A percentile compares a stretch with the other conserved stretches of the same genome.
Evolutionary conservation across 2,888 invertebrate genomes (phyloP).

Genomic region (Aproaerema taeniolella): DNA sequence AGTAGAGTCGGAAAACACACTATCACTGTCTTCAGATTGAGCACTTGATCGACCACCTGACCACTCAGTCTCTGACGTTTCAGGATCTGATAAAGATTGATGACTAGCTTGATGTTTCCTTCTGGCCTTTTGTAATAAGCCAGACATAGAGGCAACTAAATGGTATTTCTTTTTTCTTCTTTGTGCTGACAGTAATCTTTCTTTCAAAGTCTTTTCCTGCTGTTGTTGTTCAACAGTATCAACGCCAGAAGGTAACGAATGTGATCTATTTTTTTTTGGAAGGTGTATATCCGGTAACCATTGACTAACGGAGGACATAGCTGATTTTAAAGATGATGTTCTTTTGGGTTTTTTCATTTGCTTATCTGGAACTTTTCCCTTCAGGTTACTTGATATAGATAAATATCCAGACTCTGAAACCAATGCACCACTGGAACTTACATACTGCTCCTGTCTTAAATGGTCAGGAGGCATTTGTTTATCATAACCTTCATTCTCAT

Average conservation of each 20-base stretch:
- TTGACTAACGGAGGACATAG: conserved; percentile 87
- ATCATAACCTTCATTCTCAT: conserved; percentile 52
- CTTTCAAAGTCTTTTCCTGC: conserved; percentile 66
- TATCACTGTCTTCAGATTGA: conserved; percentile 86
- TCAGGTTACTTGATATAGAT: conserved; percentile 83
- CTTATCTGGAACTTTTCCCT: conserved; percentile 73
- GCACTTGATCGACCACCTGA: conserved; percentile 80
- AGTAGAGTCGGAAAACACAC: conserved; percentile 83
- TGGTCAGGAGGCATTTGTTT: conserved; percentile 47
- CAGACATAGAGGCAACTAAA: conserved; percentile 89
- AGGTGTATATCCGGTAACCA: conserved; percentile 90
- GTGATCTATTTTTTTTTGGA: conserved; percentile 86
- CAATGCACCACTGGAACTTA: conserved; percentile 74
- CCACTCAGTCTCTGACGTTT: conserved; percentile 86
- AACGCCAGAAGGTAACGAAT: conserved; percentile 86
- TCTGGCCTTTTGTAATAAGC: conserved; percentile 90
- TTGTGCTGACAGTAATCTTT: conserved; percentile 65
- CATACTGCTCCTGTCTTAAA: conserved; percentile 60
- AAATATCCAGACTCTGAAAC: conserved; percentile 88
- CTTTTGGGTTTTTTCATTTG: conserved; percentile 81
- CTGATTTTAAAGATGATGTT: conserved; percentile 85
- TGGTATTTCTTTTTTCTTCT: conserved; percentile 87
- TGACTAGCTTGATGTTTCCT: conserved; percentile 78
- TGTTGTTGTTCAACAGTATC: conserved; percentile 72
- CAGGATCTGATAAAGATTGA: conserved; percentile 85